A percentile compares a stretch with the other conserved stretches of the same genome.
Conservation (phyloP, 1,140 invertebrate genomes). For the Ganaspis sp. region DNA sequence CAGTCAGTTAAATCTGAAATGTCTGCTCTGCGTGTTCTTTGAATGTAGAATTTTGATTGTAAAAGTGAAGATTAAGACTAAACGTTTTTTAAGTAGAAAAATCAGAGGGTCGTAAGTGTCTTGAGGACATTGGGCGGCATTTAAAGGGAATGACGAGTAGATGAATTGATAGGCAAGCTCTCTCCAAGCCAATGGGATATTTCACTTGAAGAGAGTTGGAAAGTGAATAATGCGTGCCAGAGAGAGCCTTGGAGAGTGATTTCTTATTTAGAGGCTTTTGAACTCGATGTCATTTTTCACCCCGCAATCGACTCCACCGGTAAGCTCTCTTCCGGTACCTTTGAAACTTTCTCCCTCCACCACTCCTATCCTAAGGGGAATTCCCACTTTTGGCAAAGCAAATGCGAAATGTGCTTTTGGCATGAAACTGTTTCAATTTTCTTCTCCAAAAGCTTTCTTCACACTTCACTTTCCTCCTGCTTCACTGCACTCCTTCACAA, state of each 20-base stretch:
- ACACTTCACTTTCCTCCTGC: no score
- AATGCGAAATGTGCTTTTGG: conserved; percentile 19
- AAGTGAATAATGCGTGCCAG: conserved; percentile 54
- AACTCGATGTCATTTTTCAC: conserved; percentile 65
- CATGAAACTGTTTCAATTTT: conserved; percentile 30
- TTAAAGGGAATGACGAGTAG: not conserved
- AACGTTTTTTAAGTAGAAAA: not conserved
- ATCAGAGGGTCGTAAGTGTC: not conserved
- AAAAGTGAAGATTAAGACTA: not conserved
- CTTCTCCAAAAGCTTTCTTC: not conserved
- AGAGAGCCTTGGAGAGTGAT: conserved; percentile 49
- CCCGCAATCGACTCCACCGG: conserved; percentile 35
- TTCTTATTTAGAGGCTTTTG: conserved; percentile 66
- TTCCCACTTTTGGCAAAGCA: not conserved
- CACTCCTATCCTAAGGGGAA: not conserved
- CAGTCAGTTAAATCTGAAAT: no score
- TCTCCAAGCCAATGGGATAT: conserved; percentile 38
- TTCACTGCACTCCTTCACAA: conserved; percentile 1
- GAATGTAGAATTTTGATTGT: no score
- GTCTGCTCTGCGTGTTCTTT: no score
- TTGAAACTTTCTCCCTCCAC: conserved; percentile 40
- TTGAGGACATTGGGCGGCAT: not conserved
- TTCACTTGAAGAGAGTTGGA: conserved; percentile 53
- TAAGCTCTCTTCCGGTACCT: conserved; percentile 32
- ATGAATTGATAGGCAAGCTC: conserved; percentile 4